A percentile compares a stretch with the other conserved stretches of the same genome.
Conservation (phyloP, 2,888 invertebrate species). For the Epsilonema sp. region DNA sequence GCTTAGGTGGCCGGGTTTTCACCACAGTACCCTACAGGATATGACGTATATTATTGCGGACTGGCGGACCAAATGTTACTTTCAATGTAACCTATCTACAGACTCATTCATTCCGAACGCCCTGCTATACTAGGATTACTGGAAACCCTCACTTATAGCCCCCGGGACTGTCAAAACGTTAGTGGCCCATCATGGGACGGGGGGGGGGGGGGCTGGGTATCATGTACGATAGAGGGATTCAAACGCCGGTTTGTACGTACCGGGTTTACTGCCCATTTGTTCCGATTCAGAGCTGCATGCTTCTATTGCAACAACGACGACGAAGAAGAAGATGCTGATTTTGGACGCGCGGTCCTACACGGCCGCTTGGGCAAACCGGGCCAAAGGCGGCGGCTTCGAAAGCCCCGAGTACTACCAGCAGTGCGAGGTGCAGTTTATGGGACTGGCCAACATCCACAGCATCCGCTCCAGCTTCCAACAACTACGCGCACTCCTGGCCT, state of each 20-base stretch:
- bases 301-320: not conserved
- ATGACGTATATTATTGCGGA: no score
- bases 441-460: slow-evolving; percentile 85
- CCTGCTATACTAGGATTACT: no score
- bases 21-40: no score
- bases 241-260: not conserved
- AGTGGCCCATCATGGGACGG: no score
- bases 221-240: no score
- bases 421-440: slow-evolving; percentile 91
- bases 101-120: no score
- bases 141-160: no score
- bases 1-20: no score
- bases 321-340: slow-evolving; percentile 53
- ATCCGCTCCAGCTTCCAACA: slow-evolving; percentile 78
- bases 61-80: no score
- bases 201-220: no score
- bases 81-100: no score
- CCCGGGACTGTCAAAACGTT: no score
- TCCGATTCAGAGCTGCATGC: slow-evolving; percentile 1
- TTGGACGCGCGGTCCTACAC: slow-evolving; percentile 88
- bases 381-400: slow-evolving; percentile 89
- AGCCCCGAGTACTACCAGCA: slow-evolving; percentile 79
- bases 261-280: not conserved
- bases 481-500: slow-evolving; percentile 42
- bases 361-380: slow-evolving; percentile 83